A percentile compares a stretch with the other conserved stretches of the same genome.
Conservation (phyloP, 2,113 vertebrate genomes). For the Muntiacus muntjak region DNA sequence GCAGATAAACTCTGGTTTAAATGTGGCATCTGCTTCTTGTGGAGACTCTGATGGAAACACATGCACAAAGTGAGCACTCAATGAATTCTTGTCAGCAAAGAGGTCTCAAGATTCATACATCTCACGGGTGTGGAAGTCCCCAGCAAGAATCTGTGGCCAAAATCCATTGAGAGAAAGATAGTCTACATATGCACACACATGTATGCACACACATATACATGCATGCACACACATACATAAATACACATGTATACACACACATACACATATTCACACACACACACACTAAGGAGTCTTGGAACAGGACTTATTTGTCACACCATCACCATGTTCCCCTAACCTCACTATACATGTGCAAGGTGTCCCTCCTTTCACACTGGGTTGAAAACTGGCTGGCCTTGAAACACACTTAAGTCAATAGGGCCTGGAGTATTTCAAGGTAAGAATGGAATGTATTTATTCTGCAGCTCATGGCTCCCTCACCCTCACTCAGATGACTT, state of each 20-base stretch:
- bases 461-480: neutral
- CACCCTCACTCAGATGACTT: neutral
- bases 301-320: neutral
- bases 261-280: no score
- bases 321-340: neutral
- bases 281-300: neutral
- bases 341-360: neutral
- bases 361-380: neutral
- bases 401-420: neutral
- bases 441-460: neutral
- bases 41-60: neutral
- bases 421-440: neutral
- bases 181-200: neutral
- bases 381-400: constrained; percentile 16
- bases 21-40: neutral
- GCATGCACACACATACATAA: no score
- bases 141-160: neutral
- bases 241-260: no score
- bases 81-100: neutral
- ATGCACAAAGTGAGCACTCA: neutral
- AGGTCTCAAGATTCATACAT: constrained; percentile 24
- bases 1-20: neutral
- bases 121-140: neutral
- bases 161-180: neutral
- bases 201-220: no score